These are phyloP conservation scores for Rhinichthys osculus DNA, from an alignment of 2,797 vertebrate genomes.

Conservation along the genomic window DNA sequence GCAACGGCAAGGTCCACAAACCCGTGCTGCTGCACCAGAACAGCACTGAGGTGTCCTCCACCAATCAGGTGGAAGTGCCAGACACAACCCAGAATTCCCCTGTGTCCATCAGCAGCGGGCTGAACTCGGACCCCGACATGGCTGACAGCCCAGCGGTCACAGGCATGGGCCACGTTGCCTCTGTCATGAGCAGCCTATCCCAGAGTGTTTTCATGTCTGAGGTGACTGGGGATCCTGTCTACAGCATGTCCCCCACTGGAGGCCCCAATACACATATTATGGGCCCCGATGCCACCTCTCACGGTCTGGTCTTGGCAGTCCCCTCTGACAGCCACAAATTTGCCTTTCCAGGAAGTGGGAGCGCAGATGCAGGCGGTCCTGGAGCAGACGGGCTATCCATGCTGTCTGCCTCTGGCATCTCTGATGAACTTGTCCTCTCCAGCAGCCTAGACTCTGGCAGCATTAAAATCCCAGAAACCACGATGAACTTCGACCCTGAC, in stretches of 20 bases:
- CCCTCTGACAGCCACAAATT: conserved; percentile 96
- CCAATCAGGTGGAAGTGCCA: conserved; percentile 98
- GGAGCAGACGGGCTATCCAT: conserved; percentile 90
- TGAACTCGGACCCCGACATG: conserved; percentile 97
- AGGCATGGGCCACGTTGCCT: conserved; percentile 94
- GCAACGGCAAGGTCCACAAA: conserved; percentile 97
- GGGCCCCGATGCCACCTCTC: conserved; percentile 88
- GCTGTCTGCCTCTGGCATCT: conserved; percentile 88
- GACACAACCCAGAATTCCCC: conserved; percentile 99
- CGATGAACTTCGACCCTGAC: conserved; percentile 99
- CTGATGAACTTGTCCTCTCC: conserved; percentile 96
- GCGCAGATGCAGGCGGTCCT: conserved; percentile 68
- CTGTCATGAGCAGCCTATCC: conserved; percentile 94
- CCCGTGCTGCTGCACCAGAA: conserved; percentile 94
- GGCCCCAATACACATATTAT: conserved; percentile 95
- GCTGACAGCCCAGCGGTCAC: conserved; percentile 96
- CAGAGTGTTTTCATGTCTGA: conserved; percentile 99
- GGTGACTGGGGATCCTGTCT: conserved; percentile 93
- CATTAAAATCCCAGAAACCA: conserved; percentile 94
- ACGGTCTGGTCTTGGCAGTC: conserved; percentile 92
- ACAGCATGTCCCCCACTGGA: conserved; percentile 94
- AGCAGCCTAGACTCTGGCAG: conserved; percentile 89
- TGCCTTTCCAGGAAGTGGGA: conserved; percentile 86
- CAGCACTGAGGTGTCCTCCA: conserved; percentile 98
- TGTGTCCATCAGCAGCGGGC: conserved; percentile 98